A percentile compares a stretch with the other conserved stretches of the same genome.
phyloP scores from a whole-genome alignment of 2,113 vertebrate species.

The Lepisosteus oculatus region DNA sequence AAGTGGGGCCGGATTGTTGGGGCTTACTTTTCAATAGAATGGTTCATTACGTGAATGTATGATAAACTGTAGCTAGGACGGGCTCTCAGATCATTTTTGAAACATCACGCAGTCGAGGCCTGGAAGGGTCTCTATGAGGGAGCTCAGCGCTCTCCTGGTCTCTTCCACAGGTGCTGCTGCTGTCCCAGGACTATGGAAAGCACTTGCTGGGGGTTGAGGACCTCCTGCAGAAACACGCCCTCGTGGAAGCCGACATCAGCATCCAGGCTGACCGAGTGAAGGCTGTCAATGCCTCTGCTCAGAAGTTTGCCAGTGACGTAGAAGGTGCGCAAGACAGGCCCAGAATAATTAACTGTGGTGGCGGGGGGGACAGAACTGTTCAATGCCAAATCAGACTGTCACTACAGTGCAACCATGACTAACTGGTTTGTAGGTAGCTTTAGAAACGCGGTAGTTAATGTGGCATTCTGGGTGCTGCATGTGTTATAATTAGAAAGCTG shows the following conservation, averaged over 20 bases:
- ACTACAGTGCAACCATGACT: no score
- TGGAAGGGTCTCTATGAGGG: no score
- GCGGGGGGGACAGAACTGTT: no score
- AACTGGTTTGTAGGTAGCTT: no score
- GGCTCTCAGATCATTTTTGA: no score
- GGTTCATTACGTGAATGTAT: no score
- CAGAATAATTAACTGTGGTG: no score
- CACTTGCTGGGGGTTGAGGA: slow-evolving; percentile 93
- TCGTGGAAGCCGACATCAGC: slow-evolving; percentile 90
- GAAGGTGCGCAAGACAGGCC: slow-evolving; percentile 65
- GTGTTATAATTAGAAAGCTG: not conserved
- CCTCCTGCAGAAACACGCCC: slow-evolving; percentile 87
- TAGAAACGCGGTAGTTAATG: not conserved
- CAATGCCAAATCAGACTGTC: no score
- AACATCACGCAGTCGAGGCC: no score
- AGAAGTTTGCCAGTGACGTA: slow-evolving; percentile 75
- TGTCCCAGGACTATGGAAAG: slow-evolving; percentile 95
- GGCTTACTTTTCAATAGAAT: no score
- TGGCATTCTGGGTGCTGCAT: not conserved
- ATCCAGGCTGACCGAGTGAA: slow-evolving; percentile 91
- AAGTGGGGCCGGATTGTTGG: no score
- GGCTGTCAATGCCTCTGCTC: slow-evolving; percentile 81
- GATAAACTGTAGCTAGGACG: no score
- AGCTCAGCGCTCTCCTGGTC: not conserved
- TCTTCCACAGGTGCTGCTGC: slow-evolving; percentile 75